Base-by-base conservation (phyloP, 2,797 vertebrate species). In the Morus bassanus region DNA sequence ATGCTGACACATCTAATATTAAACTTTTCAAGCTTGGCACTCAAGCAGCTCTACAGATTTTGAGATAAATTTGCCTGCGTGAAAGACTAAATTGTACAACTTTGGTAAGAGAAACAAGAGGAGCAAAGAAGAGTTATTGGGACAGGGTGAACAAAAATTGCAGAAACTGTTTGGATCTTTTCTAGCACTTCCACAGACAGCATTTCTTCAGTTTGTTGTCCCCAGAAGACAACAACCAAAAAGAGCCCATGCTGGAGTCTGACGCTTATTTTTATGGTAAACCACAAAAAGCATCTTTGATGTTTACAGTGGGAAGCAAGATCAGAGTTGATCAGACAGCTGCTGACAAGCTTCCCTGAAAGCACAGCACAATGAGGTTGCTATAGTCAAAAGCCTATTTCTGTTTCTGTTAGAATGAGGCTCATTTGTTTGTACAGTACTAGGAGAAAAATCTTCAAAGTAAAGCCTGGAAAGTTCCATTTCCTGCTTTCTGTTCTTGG, bases 221-320 rank as follows among this genome's bases (percentile, higher is more conserved):
- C 63, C 19, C 78, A 95, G 48, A 89, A 90, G 72, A 83, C 4
- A 35, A 46, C 28, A 83, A 72, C 21, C 59, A 93, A 85, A 92
- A 95, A 93, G 54, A 95, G 39, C 63, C 68, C 80, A 72, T 94
- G 65, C 86, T 93, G 67, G 93, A 94, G 59, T 93, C 86, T 97
- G 91, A 70, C 2, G 8, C 45, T 93, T 94, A 97, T 97, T 98
- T 97, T 97, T 96, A 95, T 95, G 88, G 94, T 72, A 97, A 96
- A 88, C 88, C 93, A 85, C 93, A 97, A 91, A 97, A 96, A 95
- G 39, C 75, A 63, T 96, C 97, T 98, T 98, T 97, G 97, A 98
- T 98, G 93, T 98, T 97, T 96, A 73, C 82, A 96, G 93, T 82
- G 87, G 91, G 73, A 96, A 83, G 76, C 53, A 96, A 98, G 95